These are phyloP conservation scores for Hylaea fasciaria DNA, from an alignment of 2,888 invertebrate genomes.

Conservation along the genomic window DNA sequence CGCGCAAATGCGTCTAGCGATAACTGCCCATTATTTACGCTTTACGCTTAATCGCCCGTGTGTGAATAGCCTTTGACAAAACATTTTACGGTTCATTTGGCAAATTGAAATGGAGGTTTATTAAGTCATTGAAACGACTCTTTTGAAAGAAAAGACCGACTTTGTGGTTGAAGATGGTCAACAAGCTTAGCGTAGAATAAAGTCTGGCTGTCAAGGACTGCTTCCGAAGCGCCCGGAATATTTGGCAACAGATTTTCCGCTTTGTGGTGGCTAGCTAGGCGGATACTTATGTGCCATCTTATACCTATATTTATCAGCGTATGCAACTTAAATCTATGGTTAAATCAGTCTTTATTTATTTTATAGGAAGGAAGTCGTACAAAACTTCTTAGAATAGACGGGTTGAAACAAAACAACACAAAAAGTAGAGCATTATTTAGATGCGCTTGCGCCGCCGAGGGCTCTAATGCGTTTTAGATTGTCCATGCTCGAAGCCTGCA, in stretches of 20 bases:
- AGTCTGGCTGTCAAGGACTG: too few relatives aligned
- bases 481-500: conserved; percentile 66
- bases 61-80: conserved; percentile 39
- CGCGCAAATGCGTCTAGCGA: conserved; percentile 5
- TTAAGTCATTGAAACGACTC: too few relatives aligned
- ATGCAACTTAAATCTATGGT: too few relatives aligned
- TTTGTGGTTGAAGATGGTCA: too few relatives aligned
- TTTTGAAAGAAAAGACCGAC: too few relatives aligned
- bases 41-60: conserved; percentile 40
- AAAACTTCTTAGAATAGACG: not conserved
- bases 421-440: conserved; percentile 41
- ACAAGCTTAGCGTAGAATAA: too few relatives aligned
- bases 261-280: too few relatives aligned
- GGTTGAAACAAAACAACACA: conserved; percentile 29
- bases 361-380: not conserved
- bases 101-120: conserved; percentile 12
- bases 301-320: too few relatives aligned
- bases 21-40: conserved; percentile 40
- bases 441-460: conserved; percentile 52
- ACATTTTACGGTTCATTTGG: conserved; percentile 42
- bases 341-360: too few relatives aligned
- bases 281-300: too few relatives aligned
- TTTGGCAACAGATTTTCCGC: too few relatives aligned
- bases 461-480: conserved; percentile 77
- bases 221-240: too few relatives aligned